Evolutionary conservation across 2,797 vertebrate species (phyloP), one percentile per base, ranked within the genome.

Genomic region (Hapalemur alaotrensis): DNA sequence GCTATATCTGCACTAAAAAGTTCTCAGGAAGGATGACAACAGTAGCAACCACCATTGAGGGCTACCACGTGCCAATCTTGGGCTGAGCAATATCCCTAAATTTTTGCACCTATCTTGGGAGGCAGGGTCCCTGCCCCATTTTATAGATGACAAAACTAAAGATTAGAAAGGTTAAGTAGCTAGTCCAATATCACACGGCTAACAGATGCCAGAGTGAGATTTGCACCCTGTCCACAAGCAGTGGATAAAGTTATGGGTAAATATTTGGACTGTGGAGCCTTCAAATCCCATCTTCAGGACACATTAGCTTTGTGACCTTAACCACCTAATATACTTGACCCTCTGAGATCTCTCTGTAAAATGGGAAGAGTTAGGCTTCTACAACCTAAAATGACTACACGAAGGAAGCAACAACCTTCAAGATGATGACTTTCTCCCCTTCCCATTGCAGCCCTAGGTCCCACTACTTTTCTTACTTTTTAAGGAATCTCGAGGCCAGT

Each of bases 401-500:
- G 20, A 20, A 93, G 93, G 50, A 65, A 80, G n/a, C 50, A 84
- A 70, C 41, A 67, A 78, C 9, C 12, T 59, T 83, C 65, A 43
- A 79, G 48, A 63, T 4, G 48, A 80, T 5, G 23, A 54, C 46
- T 59, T 72, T 65, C 14, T 17, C 13, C 1, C 7, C 35, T 76
- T 54, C 46, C 50, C 90, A n/a, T 11, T 35, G 8, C 2, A 17
- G 23, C 32, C 18, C 2, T 2, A 28, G 14, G 17, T 15, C 35
- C 83, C 43, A 20, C 1, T 14, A 25, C 28, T 61, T 89, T 65
- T 28, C 99, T 98, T 94, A 99, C 99, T 99, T 99, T 95, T 99
- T 99, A 89, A 99, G 99, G 98, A 99, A 99, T 95, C 98, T 99
- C 14, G 98, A 93, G 25, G 99, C 99, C 96, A 99, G 95, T 0